Conservation (phyloP, 2,797 vertebrate species). For the Bufotes viridis region DNA sequence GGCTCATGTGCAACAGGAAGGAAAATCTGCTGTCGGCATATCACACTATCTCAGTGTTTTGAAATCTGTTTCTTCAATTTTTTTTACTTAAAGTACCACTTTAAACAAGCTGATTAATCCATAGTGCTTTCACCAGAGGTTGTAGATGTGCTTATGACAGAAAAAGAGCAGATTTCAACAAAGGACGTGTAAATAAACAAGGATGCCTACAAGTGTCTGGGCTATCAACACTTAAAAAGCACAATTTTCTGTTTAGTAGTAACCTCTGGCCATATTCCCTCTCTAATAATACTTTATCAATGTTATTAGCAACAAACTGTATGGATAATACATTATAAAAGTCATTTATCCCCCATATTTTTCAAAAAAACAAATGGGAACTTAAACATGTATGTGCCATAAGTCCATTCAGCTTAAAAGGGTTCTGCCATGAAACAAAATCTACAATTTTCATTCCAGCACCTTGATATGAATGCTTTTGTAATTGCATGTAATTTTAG, state of each 20-base stretch:
- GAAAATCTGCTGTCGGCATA: slow-evolving; percentile 30
- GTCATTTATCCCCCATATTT: too few species aligned
- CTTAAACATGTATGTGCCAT: too few species aligned
- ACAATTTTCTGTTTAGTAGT: not conserved
- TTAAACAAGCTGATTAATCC: slow-evolving; percentile 20
- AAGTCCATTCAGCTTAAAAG: too few species aligned
- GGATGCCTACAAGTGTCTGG: not conserved
- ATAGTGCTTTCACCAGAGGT: not conserved
- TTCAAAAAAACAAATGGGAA: too few species aligned
- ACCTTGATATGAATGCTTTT: too few species aligned
- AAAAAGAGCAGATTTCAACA: slow-evolving; percentile 10
- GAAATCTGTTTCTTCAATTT: not conserved
- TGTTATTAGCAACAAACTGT: not conserved
- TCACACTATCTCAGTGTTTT: slow-evolving; percentile 22
- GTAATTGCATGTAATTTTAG: too few species aligned
- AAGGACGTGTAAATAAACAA: not conserved
- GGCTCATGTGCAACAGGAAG: slow-evolving; percentile 54
- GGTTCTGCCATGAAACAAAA: too few species aligned
- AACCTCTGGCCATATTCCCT: not conserved
- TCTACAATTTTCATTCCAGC: too few species aligned
- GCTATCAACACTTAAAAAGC: not conserved
- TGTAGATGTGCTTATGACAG: slow-evolving; percentile 3
- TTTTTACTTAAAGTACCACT: not conserved
- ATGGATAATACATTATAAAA: not conserved
- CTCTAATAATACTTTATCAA: not conserved